A percentile compares a stretch with the other conserved stretches of the same genome.
Evolutionary conservation across 2,888 invertebrate genomes (phyloP).

Genomic region (Phaonia tiefii): DNA sequence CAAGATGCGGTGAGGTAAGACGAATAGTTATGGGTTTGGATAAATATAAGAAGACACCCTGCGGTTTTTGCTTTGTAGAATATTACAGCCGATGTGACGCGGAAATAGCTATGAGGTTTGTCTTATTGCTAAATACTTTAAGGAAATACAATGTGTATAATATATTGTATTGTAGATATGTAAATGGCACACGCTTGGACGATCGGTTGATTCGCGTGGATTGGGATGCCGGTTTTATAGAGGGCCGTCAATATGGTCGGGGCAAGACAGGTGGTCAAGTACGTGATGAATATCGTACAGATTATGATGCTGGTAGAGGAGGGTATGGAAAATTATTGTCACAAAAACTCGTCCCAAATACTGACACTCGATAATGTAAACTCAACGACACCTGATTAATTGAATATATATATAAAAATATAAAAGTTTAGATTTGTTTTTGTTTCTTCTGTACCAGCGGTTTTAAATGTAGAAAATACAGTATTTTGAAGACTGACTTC

Average conservation of each 20-base stretch:
- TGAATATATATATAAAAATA: too few species aligned
- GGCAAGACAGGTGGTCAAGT: constrained; percentile 99
- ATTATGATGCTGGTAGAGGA: constrained; percentile 97
- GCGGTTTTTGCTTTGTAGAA: constrained; percentile 99
- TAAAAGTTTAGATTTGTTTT: too few species aligned
- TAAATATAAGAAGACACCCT: constrained; percentile 98
- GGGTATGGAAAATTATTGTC: constrained; percentile 98
- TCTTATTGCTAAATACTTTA: not conserved
- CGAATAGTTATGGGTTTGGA: constrained; percentile 98
- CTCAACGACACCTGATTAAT: too few species aligned
- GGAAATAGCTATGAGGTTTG: constrained; percentile 89
- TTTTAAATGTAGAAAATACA: too few species aligned
- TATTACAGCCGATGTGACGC: constrained; percentile 89
- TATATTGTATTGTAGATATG: constrained; percentile 84
- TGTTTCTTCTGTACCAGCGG: too few species aligned
- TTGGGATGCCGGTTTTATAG: constrained; percentile 99
- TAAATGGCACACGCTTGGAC: constrained; percentile 97
- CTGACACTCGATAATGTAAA: constrained; percentile 65
- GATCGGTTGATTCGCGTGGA: constrained; percentile 98
- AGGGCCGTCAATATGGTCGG: constrained; percentile 98
- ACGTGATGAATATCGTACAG: constrained; percentile 98
- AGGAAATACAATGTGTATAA: constrained; percentile 21
- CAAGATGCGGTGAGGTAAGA: constrained; percentile 96
- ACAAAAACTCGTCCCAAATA: constrained; percentile 87
- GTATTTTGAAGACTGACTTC: too few species aligned